phyloP scores from a whole-genome alignment of 2,888 invertebrate genomes.

The Ophion costatus region DNA sequence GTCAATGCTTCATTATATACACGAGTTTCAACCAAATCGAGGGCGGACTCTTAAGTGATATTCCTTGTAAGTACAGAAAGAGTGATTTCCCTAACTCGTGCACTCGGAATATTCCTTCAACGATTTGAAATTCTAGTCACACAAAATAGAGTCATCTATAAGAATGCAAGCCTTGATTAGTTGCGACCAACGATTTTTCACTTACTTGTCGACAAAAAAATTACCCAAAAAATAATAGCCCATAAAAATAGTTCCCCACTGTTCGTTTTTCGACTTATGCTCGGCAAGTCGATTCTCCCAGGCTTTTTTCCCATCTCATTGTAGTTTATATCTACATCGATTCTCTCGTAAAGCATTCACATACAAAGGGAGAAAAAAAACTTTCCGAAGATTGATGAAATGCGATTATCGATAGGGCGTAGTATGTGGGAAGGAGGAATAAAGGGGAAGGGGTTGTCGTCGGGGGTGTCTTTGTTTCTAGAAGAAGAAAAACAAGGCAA shows the following conservation, averaged over 20 bases:
- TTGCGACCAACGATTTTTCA: neutral
- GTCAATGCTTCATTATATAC: no score
- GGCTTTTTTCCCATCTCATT: neutral
- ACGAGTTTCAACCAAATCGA: no score
- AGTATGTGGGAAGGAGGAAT: conserved; percentile 1
- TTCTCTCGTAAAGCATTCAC: conserved; percentile 5
- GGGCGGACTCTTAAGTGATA: no score
- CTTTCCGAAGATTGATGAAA: conserved; percentile 42
- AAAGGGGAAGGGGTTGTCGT: neutral
- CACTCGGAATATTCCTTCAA: no score
- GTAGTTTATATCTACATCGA: neutral
- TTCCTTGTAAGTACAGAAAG: no score
- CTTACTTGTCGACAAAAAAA: neutral
- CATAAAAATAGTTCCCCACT: neutral
- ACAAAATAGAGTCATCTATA: no score
- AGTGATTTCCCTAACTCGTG: no score
- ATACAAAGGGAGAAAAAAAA: conserved; percentile 1
- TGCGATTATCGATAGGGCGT: conserved; percentile 38
- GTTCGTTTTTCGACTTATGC: neutral
- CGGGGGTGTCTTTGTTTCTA: conserved; percentile 41
- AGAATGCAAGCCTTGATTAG: no score
- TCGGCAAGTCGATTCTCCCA: neutral
- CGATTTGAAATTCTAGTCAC: no score
- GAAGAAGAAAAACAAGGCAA: conserved; percentile 35
- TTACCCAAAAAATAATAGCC: neutral